phyloP scores from a whole-genome alignment of 2,888 invertebrate genomes.

The Ormyrus thymus region DNA sequence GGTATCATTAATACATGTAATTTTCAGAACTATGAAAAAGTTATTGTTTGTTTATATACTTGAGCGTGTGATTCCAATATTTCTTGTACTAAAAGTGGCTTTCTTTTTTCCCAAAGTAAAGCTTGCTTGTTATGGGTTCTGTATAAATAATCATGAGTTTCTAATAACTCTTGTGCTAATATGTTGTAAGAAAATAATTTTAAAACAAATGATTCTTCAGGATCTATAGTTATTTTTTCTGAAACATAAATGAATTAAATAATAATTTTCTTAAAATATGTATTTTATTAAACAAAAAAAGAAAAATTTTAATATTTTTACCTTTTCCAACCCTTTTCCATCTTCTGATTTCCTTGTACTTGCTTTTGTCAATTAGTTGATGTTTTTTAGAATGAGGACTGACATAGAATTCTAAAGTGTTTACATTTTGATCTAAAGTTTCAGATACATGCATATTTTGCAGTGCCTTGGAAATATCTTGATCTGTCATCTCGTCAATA shows the following conservation, averaged over 20 bases:
- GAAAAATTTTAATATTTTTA: constrained; percentile 49
- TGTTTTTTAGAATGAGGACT: constrained; percentile 36
- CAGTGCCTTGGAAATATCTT: constrained; percentile 31
- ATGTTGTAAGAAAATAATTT: constrained; percentile 91
- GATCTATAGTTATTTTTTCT: constrained; percentile 63
- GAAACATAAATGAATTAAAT: constrained; percentile 29
- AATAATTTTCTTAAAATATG: background rate
- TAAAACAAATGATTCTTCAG: constrained; percentile 77
- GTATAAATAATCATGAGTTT: constrained; percentile 86
- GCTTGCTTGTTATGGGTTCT: constrained; percentile 77
- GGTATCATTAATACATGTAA: no score
- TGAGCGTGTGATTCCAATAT: constrained; percentile 78
- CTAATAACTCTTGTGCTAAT: constrained; percentile 87
- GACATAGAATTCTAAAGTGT: constrained; percentile 55
- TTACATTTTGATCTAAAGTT: constrained; percentile 39
- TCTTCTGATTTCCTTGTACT: constrained; percentile 58
- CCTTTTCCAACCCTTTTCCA: constrained; percentile 65
- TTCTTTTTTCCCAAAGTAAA: constrained; percentile 84
- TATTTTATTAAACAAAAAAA: constrained; percentile 17
- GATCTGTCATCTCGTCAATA: constrained; percentile 36
- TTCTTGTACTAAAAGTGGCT: constrained; percentile 78
- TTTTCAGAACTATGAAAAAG: background rate
- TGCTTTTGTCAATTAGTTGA: no score
- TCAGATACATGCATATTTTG: constrained; percentile 44
- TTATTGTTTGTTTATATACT: constrained; percentile 73